Evolutionary conservation across 2,888 invertebrate species (phyloP).

Genomic region (Apamea anceps): DNA sequence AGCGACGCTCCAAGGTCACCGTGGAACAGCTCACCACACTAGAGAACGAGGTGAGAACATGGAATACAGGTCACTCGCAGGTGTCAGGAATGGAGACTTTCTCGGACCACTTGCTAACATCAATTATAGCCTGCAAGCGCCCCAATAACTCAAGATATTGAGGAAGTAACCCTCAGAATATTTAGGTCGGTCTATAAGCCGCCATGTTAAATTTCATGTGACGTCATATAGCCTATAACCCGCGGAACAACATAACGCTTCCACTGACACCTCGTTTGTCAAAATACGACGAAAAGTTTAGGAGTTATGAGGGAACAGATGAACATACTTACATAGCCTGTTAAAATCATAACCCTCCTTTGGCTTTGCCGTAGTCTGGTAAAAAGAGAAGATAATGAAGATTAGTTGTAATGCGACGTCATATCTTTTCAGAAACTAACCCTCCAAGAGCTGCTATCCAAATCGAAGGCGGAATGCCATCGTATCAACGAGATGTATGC

Average conservation of each 20-base stretch:
- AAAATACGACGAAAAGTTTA: not conserved
- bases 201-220: not conserved
- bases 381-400: not conserved
- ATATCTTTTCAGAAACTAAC: slow-evolving; percentile 78
- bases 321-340: not conserved
- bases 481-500: slow-evolving; percentile 88
- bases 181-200: not conserved
- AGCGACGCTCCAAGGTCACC: slow-evolving; percentile 65
- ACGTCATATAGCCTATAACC: not conserved
- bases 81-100: too few relatives aligned
- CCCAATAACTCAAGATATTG: not conserved
- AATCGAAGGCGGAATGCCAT: slow-evolving; percentile 86
- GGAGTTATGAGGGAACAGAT: too few relatives aligned
- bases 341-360: not conserved
- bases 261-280: not conserved
- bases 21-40: slow-evolving; percentile 74
- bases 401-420: not conserved
- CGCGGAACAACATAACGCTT: not conserved
- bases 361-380: not conserved
- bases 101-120: not conserved
- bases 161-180: not conserved
- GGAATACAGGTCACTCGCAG: not conserved
- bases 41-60: slow-evolving; percentile 78
- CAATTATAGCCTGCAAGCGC: not conserved
- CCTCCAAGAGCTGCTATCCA: slow-evolving; percentile 81